Conservation (phyloP, 2,797 vertebrate species). For the Falco columbarius region DNA sequence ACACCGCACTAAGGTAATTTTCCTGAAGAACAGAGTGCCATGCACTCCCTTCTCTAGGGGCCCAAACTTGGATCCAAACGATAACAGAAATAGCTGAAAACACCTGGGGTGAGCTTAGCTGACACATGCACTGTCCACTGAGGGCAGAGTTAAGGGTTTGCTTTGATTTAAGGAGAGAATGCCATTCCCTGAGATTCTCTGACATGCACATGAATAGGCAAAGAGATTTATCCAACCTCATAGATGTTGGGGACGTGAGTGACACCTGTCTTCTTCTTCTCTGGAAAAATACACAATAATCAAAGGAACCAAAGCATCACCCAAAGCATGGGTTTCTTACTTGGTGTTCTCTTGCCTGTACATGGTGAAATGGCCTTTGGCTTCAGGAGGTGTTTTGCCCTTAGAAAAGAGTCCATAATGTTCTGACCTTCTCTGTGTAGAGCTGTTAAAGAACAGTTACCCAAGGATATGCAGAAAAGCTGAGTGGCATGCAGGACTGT, state of each 20-base stretch:
- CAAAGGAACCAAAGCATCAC: not conserved
- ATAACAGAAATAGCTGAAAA: not conserved
- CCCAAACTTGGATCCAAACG: not conserved
- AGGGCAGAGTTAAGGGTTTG: not conserved
- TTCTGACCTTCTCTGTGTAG: not conserved
- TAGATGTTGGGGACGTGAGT: conserved; percentile 73
- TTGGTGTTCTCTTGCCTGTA: not conserved
- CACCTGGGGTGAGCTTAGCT: not conserved
- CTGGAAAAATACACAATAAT: conserved; percentile 22
- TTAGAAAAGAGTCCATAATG: not conserved
- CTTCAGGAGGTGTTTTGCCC: not conserved
- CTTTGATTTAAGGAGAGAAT: not conserved
- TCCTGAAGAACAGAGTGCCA: not conserved
- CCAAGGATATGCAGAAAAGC: not conserved
- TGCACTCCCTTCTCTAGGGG: not conserved
- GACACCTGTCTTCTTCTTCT: conserved; percentile 56
- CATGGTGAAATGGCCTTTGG: not conserved
- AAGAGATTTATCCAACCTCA: conserved; percentile 64
- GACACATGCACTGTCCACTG: not conserved
- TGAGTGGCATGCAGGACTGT: not conserved
- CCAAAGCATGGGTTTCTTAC: not conserved
- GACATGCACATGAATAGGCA: not conserved
- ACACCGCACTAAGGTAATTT: not conserved
- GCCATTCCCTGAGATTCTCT: not conserved
- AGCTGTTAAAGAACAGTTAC: not conserved